phyloP scores from a whole-genome alignment of 2,797 vertebrate genomes.

The Schizopygopsis pylzovi region DNA sequence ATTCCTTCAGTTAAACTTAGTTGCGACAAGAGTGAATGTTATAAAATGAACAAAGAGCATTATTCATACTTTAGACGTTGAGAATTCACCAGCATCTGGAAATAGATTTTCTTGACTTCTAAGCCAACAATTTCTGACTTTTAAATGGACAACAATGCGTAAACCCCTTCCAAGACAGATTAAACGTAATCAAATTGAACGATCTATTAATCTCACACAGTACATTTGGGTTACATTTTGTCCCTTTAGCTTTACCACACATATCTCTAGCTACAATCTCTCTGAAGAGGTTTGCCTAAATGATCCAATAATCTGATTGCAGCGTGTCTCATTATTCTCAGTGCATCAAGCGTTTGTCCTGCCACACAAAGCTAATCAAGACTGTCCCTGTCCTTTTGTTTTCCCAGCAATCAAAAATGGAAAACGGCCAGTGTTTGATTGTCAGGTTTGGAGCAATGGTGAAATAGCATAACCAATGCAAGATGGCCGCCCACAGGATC shows the following conservation, averaged over 20 bases:
- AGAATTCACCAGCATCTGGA: constrained; percentile 3
- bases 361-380: constrained; percentile 35
- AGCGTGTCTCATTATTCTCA: constrained; percentile 21
- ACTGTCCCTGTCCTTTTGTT: constrained; percentile 22
- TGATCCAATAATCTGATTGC: constrained; percentile 48
- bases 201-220: constrained; percentile 15
- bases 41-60: constrained; percentile 34
- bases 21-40: constrained; percentile 1
- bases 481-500: constrained; percentile 95
- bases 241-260: constrained; percentile 32
- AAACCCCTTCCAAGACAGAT: constrained; percentile 4
- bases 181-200: constrained; percentile 35
- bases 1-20: background rate
- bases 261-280: constrained; percentile 40
- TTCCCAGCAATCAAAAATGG: constrained; percentile 63
- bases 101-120: background rate
- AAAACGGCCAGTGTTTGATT: constrained; percentile 66
- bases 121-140: background rate
- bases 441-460: constrained; percentile 54
- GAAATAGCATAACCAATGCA: constrained; percentile 48
- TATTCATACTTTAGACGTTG: background rate
- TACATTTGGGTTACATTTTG: constrained; percentile 14
- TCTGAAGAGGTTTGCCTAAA: constrained; percentile 52
- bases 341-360: constrained; percentile 14
- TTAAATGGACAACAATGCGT: background rate